Percentiles rank a stretch among this genome's conserved stretches.
phyloP scores from a whole-genome alignment of 2,888 invertebrate species.

The Ectobius pallidus region DNA sequence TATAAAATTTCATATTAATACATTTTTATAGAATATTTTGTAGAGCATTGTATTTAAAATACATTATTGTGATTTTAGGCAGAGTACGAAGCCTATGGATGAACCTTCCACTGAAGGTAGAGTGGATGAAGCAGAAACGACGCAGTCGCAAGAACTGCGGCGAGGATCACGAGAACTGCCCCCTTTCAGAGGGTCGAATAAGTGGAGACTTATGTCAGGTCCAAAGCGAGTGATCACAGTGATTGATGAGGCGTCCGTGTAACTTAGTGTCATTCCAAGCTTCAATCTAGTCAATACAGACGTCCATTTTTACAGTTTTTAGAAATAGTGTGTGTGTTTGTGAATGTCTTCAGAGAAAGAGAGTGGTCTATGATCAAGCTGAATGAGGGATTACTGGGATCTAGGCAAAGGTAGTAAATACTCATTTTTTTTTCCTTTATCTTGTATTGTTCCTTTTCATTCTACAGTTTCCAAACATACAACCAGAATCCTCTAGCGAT shows the following conservation, averaged over 20 bases:
- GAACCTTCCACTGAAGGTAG: not conserved
- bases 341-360: no score
- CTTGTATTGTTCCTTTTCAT: no score
- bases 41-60: no score
- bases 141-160: conserved; percentile 49
- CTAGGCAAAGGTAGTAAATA: no score
- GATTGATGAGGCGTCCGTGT: conserved; percentile 72
- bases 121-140: conserved; percentile 3
- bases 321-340: no score
- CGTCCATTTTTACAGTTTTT: conserved; percentile 5
- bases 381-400: no score
- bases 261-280: not conserved
- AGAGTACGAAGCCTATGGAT: conserved; percentile 9
- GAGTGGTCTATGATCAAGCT: no score
- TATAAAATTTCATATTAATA: no score
- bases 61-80: conserved; percentile 22
- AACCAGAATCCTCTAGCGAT: no score
- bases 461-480: no score
- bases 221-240: conserved; percentile 74
- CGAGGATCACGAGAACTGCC: conserved; percentile 54
- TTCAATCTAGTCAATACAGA: conserved; percentile 15
- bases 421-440: no score
- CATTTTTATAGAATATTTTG: no score
- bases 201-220: conserved; percentile 55
- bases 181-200: conserved; percentile 57